Conservation (phyloP, 2,888 invertebrate species). For the Eudasyphora cyanicolor region DNA sequence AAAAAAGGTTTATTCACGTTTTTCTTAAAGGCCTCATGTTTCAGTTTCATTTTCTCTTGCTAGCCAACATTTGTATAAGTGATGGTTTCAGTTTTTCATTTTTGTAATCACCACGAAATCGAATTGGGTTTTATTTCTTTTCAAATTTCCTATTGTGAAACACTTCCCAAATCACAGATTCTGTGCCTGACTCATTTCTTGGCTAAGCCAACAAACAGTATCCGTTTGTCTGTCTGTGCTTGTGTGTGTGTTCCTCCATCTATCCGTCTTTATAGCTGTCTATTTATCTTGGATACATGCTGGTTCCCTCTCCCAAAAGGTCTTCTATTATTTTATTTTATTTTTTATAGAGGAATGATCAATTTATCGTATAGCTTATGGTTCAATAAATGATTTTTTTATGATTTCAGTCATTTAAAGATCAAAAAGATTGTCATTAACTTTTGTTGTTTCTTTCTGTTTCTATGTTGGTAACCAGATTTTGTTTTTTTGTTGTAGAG, state of each 20-base stretch:
- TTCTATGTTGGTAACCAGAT: not conserved
- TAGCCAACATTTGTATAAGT: too few species aligned
- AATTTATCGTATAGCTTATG: not conserved
- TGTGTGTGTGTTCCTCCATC: too few species aligned
- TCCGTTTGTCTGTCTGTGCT: too few species aligned
- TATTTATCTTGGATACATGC: not conserved
- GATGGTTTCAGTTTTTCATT: too few species aligned
- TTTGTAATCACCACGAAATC: too few species aligned
- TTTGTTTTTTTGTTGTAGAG: too few species aligned
- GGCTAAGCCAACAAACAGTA: not conserved
- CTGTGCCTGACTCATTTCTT: not conserved
- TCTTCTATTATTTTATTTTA: not conserved
- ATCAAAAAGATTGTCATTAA: not conserved
- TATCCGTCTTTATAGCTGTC: too few species aligned
- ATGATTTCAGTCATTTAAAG: not conserved
- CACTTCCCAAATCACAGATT: too few species aligned
- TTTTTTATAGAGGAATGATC: not conserved
- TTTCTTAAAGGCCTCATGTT: not conserved
- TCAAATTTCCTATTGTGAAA: not conserved
- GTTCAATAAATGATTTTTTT: not conserved
- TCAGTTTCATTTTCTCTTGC: not conserved
- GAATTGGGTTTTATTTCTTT: not conserved
- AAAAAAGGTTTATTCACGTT: slow-evolving; percentile 27
- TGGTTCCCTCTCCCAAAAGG: not conserved
- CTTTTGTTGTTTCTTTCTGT: not conserved